A percentile compares a stretch with the other conserved stretches of the same genome.
phyloP scores from a whole-genome alignment of 2,797 vertebrate species.

The Coranthus polyacanthus region DNA sequence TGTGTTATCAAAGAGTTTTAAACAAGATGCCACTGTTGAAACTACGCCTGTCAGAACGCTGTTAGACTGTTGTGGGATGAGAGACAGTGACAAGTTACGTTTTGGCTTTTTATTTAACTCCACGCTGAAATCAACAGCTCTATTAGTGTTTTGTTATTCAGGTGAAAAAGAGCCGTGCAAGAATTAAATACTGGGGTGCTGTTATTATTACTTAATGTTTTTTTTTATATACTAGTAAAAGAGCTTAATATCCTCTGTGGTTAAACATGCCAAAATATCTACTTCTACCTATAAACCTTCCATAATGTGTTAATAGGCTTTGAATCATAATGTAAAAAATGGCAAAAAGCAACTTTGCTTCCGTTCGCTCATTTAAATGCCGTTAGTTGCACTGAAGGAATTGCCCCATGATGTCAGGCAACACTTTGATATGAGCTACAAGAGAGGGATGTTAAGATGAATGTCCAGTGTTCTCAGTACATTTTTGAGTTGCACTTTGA shows the following conservation, averaged over 20 bases:
- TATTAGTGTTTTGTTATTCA: constrained; percentile 3
- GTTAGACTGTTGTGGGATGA: constrained; percentile 10
- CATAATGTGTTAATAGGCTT: not conserved
- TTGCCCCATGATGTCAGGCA: constrained; percentile 17
- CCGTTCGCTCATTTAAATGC: constrained; percentile 26
- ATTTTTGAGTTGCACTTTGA: constrained; percentile 63
- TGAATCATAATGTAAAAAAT: constrained; percentile 1
- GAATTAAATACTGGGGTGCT: too few species aligned
- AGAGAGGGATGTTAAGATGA: constrained; percentile 42
- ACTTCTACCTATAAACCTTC: too few species aligned
- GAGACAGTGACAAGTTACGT: constrained; percentile 45
- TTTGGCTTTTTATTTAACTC: constrained; percentile 40
- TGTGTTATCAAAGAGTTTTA: constrained; percentile 35
- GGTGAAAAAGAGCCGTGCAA: constrained; percentile 7
- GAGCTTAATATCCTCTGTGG: not conserved
- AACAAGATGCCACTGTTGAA: constrained; percentile 29
- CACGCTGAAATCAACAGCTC: constrained; percentile 24
- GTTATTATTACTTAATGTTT: constrained; percentile 2
- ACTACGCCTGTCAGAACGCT: constrained; percentile 39
- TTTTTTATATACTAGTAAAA: constrained; percentile 18
- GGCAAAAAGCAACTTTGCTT: not conserved
- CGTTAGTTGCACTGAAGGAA: constrained; percentile 32
- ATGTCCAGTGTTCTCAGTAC: constrained; percentile 40
- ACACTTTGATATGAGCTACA: constrained; percentile 49
- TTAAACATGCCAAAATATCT: not conserved